These are phyloP conservation scores for Drosophila nr. perissopoda DNA, from an alignment of 2,888 invertebrate genomes.

Conservation along the genomic window DNA sequence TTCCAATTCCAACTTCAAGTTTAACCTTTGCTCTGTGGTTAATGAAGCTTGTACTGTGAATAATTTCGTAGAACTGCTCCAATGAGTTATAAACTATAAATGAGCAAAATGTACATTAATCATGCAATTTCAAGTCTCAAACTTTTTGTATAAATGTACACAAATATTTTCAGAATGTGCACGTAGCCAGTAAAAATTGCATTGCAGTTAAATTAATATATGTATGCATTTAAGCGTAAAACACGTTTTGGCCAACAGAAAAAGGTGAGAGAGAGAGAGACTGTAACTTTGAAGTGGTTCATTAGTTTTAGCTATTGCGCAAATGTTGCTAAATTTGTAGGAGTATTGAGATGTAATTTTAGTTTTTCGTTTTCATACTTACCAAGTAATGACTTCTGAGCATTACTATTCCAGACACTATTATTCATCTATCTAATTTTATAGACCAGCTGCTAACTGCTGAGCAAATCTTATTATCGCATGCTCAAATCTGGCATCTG, in stretches of 20 bases:
- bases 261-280: background rate
- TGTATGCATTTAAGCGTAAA: conserved; percentile 48
- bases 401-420: background rate
- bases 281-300: background rate
- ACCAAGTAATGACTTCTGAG: background rate
- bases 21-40: background rate
- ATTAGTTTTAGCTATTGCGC: conserved; percentile 16
- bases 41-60: background rate
- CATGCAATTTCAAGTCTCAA: background rate
- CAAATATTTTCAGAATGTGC: conserved; percentile 33
- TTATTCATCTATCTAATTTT: conserved; percentile 11
- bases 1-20: background rate
- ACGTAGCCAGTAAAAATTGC: conserved; percentile 50
- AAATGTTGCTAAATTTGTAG: conserved; percentile 14
- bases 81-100: background rate
- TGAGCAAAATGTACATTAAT: conserved; percentile 1
- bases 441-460: conserved; percentile 5
- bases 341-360: conserved; percentile 4
- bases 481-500: conserved; percentile 31
- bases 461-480: conserved; percentile 10
- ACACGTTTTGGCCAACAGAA: conserved; percentile 50
- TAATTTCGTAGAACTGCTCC: background rate
- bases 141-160: conserved; percentile 2
- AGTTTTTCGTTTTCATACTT: background rate
- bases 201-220: conserved; percentile 31